Evolutionary conservation across 2,888 invertebrate genomes (phyloP), one percentile per base, ranked within the genome.

Genomic region (Pyralis farinalis): DNA sequence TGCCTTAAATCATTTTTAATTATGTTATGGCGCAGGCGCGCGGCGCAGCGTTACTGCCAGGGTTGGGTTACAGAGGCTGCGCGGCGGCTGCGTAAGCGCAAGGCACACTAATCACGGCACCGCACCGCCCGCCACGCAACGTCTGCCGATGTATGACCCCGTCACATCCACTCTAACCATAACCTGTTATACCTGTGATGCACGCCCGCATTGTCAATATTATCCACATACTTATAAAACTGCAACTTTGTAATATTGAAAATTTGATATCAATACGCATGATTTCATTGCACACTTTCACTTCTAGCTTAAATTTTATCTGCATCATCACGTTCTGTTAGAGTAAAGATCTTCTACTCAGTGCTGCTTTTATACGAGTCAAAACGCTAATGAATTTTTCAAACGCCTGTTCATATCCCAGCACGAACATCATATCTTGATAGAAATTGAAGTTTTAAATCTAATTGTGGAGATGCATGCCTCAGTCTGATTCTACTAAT

Each of bases 1-100:
- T 85, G 86, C 85, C 75, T 85, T 88, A 88, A 88, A 88, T 88
- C 88, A 88, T 87, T 88, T 88, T 88, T 88, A 88, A 88, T 88
- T 88, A 88, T 88, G 88, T 88, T 88, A 88, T 88, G 88, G 88
- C 85, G 85, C 71, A 72, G 58, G 62, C 58, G 62, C 52, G 64
- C 62, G 58, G 63, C 47, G 58, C 56, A 58, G 57, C 56, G 58
- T 62, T 61, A 55, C 61, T 58, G 68, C 63, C 20, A 12, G 33
- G 27, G 58, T 82, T 68, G 69, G 73, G 76, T 81, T 82, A 77
- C 83, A 59, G 45, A 60, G 55, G 55, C 49, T 50, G 49, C 48
- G 25, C 51, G 44, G 60, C 59, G 58, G 69, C 65, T 55, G 16
- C 4, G 70, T 46, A 55, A 52, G 30, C 37, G 49, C 54, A 51